Evolutionary conservation across 2,113 vertebrate genomes (phyloP), one percentile per base, ranked within the genome.

Genomic region (Cololabis saira): DNA sequence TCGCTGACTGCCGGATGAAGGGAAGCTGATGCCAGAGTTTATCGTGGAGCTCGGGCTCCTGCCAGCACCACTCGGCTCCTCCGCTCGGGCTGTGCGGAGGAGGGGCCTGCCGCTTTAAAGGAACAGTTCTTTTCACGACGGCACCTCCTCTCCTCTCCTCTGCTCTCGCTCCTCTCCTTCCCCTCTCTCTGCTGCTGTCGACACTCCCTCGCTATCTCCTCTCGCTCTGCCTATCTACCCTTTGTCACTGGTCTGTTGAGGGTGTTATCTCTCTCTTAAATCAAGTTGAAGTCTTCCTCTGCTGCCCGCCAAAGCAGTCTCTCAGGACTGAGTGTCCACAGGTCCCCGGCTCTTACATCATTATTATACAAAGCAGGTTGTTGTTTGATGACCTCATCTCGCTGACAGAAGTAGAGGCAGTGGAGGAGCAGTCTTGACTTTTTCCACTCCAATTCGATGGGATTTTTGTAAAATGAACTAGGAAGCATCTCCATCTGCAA

Each of bases 1-100:
- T 91, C 83, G 17, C 82, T 84, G 89, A 91, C 93, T 92, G 90
- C 90, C 90, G 89, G 92, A 91, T 90, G 87, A 86, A 84, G 85
- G 78, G 81, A 91, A 93, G 91, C 92, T 92, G 93, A 92, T 92
- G 92, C 92, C 94, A 91, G 90, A 93, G 90, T 93, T 93, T 91
- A 84, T 92, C 62, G 89, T 91, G 91, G 91, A 89, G 92, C 92
- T 91, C 82, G 76, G 90, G 93, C 92, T 92, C 81, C 87, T 91
- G 83, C 89, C 87, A 91, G 87, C 81, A 74, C 65, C 85, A 85
- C 89, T 91, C 87, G 27, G 78, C 86, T 86, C 67, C 53, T 80
- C 84, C 77, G 80, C 67, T 89, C 33, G 15, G 15, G 82, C 80
- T 90, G 86, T 71, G 84, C 22, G 73, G 74, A 81, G 74, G 87